These are phyloP conservation scores for Eilema depressum DNA, from an alignment of 2,888 invertebrate genomes.

Conservation along the genomic window DNA sequence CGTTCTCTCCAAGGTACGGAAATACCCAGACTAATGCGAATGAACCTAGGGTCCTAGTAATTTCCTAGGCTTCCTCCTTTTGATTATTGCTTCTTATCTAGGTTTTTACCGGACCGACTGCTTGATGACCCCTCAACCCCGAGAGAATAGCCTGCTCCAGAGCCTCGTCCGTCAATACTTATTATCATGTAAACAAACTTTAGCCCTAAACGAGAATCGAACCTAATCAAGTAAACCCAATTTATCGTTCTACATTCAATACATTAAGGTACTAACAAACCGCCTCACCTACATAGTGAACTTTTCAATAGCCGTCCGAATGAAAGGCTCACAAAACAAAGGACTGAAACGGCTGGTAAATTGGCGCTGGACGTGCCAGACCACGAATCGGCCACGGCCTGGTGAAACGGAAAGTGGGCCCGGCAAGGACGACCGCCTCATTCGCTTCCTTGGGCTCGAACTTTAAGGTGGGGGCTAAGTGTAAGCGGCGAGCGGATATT, in stretches of 20 bases:
- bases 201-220: too few relatives aligned
- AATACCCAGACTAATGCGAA: too few relatives aligned
- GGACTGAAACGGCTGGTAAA: slow-evolving; percentile 29
- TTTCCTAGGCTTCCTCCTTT: too few relatives aligned
- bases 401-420: slow-evolving; percentile 80
- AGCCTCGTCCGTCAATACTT: too few relatives aligned
- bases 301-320: slow-evolving; percentile 11
- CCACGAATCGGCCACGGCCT: slow-evolving; percentile 63
- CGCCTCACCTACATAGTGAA: neutral
- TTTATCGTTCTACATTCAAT: neutral
- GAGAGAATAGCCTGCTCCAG: too few relatives aligned
- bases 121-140: too few relatives aligned
- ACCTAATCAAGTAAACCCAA: too few relatives aligned
- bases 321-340: slow-evolving; percentile 22
- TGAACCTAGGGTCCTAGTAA: too few relatives aligned
- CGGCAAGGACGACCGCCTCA: slow-evolving; percentile 76
- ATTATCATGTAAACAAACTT: too few relatives aligned
- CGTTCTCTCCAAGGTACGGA: too few relatives aligned
- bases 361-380: slow-evolving; percentile 44
- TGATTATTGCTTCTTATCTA: too few relatives aligned
- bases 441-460: slow-evolving; percentile 53
- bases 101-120: too few relatives aligned
- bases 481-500: neutral
- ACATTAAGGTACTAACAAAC: neutral
- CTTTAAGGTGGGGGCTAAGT: slow-evolving; percentile 25